Evolutionary conservation across 64 coral and sea anemone genomes (phyloP), one percentile per base, ranked within the genome.

Genomic region (Pocillopora verrucosa): DNA sequence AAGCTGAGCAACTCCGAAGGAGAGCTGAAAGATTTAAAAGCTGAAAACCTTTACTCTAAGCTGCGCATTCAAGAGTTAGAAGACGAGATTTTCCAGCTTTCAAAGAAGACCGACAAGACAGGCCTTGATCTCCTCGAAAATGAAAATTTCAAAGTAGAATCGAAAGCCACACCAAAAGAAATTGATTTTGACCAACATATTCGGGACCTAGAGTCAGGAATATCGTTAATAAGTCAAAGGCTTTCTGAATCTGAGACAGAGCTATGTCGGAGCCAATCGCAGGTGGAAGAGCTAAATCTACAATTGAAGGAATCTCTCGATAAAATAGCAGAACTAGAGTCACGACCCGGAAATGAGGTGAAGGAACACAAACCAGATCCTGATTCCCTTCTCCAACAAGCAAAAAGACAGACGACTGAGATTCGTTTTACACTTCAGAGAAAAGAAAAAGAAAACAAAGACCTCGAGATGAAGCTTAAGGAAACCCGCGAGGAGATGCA

Each of bases 391-490:
- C 82, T 85, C 11, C 82, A 85, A 30, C 82, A 85, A 85, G 63
- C 82, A 2, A 85, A 85, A 41, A 85, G 82, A 12, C 82, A 72
- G 35, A n/a, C 82, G 20, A 65, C 67, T 17, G 82, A 72, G 72
- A 45, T 41, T 72, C 65, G 82, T 38, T 85, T 85, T 65, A 51
- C 65, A 26, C 38, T 85, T 20, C 82, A 65, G 16, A 85, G 82
- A 15, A 85, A 85, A 68, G 82, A 85, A 41, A 85, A 85, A 72
- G 82, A 85, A 65, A 72, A 24, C 36, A 85, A 72, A 16, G 38
- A 70, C 7, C 65, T 85, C 5, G 82, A 85, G 41, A 26, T 1
- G 37, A 85, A 85, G 82, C 68, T 85, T 12, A 85, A 85, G 61
- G 82, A 85, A 72, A 85, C 82, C 0, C 63, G 63, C 11, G 82